A percentile compares a stretch with the other conserved stretches of the same genome.
Conservation (phyloP, 2,888 invertebrate species). For the Coronaproctus castanopsis region DNA sequence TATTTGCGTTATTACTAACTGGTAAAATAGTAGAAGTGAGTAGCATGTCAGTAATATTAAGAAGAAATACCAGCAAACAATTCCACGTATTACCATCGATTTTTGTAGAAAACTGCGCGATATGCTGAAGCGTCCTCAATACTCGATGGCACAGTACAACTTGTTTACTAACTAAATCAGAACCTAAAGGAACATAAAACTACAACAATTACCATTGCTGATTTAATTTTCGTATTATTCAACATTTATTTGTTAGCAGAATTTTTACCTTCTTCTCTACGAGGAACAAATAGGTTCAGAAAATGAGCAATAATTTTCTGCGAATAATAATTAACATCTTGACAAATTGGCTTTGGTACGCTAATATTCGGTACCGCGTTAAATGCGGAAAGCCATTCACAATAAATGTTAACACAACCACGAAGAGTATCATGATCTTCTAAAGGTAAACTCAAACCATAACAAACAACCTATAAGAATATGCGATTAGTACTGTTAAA, state of each 20-base stretch:
- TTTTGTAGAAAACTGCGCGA: constrained; percentile 49
- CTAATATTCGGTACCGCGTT: constrained; percentile 64
- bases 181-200: too few relatives aligned
- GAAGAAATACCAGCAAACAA: constrained; percentile 59
- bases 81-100: constrained; percentile 82
- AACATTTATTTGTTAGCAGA: too few relatives aligned
- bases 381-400: constrained; percentile 85
- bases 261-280: constrained; percentile 84
- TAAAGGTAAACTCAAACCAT: constrained; percentile 71
- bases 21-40: constrained; percentile 70
- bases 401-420: constrained; percentile 90
- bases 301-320: constrained; percentile 78
- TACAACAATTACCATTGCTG: too few relatives aligned
- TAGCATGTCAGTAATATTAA: constrained; percentile 77
- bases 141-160: constrained; percentile 84
- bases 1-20: background rate
- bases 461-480: constrained; percentile 64
- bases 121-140: constrained; percentile 59
- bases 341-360: constrained; percentile 69
- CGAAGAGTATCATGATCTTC: constrained; percentile 83
- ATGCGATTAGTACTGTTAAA: constrained; percentile 12
- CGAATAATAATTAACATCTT: constrained; percentile 76
- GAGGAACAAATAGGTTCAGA: constrained; percentile 81
- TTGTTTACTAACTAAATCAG: constrained; percentile 78
- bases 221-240: too few relatives aligned